Base-by-base conservation (phyloP, 2,888 invertebrate genomes). In the Chirona hameri region DNA sequence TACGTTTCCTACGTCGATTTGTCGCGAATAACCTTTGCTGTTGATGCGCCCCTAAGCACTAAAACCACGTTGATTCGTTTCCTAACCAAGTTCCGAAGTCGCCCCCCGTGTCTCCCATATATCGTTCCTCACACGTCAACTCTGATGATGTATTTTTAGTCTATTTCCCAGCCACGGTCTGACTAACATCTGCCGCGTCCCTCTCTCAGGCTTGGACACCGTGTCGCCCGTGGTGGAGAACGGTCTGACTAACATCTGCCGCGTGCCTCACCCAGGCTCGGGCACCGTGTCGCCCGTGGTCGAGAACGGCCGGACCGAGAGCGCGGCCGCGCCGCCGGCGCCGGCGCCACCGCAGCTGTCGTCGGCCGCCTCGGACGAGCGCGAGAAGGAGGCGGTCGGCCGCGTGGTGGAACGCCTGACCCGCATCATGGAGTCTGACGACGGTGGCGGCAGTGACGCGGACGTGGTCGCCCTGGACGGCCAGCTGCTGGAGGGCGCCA, bases 371-470 rank as follows among this genome's bases (percentile, higher is more conserved):
- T 52, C 52, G 15, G 80, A 80, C 52, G 80, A 55, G 52, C 80
- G 18, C 15, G 80, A 80, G 15, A 48, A 52, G 80, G 80, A 48
- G 79, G 79, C 52, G 24, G 79, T 80, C 52, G 12, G 80, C n/a
- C 80, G 52, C 27, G 80, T 80, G 80, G 80, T 80, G 48, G 80
- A 80, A 1, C 80, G 80, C 3, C 80, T 80, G 15, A 80, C 52
- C 9, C 80, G 80, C 48, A 55, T 55, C 80, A 27, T 80, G 80
- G 80, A 80, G 48, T 10, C 29, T 1, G 80, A 80, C 27, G 27
- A 15, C 15, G 80, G 18, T 18, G 52, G 10, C 46, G 27, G 48
- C 52, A 4, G n/a, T 5, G 80, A 52, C 55, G 12, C 27, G 0
- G 80, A 21, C 80, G 80, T 80, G n/a, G n/a, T 80, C 0, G 46